A percentile compares a stretch with the other conserved stretches of the same genome.
Evolutionary conservation across 2,797 vertebrate species (phyloP).

Genomic region (Eulemur mongoz): DNA sequence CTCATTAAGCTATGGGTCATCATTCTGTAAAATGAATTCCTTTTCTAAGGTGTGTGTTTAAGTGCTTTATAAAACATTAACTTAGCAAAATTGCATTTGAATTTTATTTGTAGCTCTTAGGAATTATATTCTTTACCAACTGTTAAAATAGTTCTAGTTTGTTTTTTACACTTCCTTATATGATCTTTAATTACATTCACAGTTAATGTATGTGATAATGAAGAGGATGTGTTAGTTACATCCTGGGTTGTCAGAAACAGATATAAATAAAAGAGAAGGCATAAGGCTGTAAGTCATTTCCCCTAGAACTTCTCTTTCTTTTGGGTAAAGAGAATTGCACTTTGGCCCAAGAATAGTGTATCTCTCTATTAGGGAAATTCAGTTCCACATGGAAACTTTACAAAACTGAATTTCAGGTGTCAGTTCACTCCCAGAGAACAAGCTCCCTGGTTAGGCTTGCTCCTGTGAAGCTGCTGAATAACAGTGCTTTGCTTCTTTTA

Average conservation of each 20-base stretch:
- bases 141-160: slow-evolving; percentile 25
- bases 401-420: slow-evolving; percentile 3
- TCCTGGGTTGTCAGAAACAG: slow-evolving; percentile 47
- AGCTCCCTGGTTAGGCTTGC: neutral
- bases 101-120: slow-evolving; percentile 16
- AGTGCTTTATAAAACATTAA: slow-evolving; percentile 17
- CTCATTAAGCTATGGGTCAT: slow-evolving; percentile 15
- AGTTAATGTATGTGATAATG: slow-evolving; percentile 5
- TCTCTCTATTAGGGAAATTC: neutral
- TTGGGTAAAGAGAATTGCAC: neutral
- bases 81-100: slow-evolving; percentile 1
- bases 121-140: neutral
- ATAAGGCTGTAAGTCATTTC: neutral
- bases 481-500: neutral
- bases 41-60: slow-evolving; percentile 16
- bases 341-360: neutral
- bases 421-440: neutral
- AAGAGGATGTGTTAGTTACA: slow-evolving; percentile 29
- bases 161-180: slow-evolving; percentile 4
- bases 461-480: neutral
- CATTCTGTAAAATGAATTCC: slow-evolving; percentile 2
- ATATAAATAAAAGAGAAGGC: neutral
- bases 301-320: neutral
- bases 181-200: slow-evolving; percentile 11
- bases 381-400: neutral